Evolutionary conservation across 2,797 vertebrate genomes (phyloP), one percentile per base, ranked within the genome.

Genomic region (Pangasius krempfi): DNA sequence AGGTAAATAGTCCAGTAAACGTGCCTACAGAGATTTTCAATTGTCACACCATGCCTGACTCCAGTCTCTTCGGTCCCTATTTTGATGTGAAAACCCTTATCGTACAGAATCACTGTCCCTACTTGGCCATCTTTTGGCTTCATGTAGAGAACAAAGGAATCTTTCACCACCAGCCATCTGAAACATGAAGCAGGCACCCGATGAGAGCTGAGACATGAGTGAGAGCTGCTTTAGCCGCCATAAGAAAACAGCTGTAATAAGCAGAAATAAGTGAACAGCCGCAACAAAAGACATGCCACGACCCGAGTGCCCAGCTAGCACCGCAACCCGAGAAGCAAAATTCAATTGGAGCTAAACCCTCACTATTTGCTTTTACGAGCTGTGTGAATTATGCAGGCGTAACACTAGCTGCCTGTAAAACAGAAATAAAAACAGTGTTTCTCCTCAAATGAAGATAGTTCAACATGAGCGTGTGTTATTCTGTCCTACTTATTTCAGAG

Each of bases 111-210:
- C 92, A 92, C 92, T 60, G 88, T 93, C 91, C 91, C 92, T 91
- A 95, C 93, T 84, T 92, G 93, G 89, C 91, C 93, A 87, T 94
- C 92, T 89, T 94, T 89, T 18, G 92, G 94, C 92, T 93, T 94
- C 95, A 95, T 86, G 94, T 91, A 89, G 94, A 95, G 94, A 95
- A 96, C 92, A 96, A 96, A 96, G 90, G 91, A 94, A 86, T 94
- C 93, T 89, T 93, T 94, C 89, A 93, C 90, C 92, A 93, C 87
- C 92, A 95, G 89, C 92, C 90, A 93, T 92, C 93, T 94, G 89
- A 90, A 92, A 92, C 85, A 92, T 44, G 88, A 91, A 91, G 88
- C 86, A 80, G 88, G 60, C 86, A 70, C 88, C 89, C 54, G 87
- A 90, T 92, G 86, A 90, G 89, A 90, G 89, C 88, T 47, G 88